Percentiles rank a stretch among this genome's conserved stretches.
Evolutionary conservation across 2,888 invertebrate genomes (phyloP).

Genomic region (Polylopha cassiicola): DNA sequence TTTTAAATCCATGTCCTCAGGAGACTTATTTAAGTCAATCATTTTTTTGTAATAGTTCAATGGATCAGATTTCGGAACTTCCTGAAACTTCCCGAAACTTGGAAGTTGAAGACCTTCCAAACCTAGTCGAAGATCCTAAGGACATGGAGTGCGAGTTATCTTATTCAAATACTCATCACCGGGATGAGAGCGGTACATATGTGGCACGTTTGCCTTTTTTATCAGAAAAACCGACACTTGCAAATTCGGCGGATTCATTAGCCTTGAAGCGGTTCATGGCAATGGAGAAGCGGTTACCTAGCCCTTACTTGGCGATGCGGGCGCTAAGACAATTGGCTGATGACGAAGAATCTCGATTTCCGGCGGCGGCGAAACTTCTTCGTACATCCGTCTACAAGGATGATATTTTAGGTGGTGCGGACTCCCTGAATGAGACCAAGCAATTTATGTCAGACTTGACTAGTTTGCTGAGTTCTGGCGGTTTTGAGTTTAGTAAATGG

Average conservation of each 20-base stretch:
- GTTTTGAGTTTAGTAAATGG: slow-evolving; percentile 6
- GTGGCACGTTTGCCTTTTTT: not conserved
- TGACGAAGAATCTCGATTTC: slow-evolving; percentile 1
- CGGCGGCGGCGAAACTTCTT: not conserved
- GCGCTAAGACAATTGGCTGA: not conserved
- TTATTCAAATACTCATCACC: not conserved
- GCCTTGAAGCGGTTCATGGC: slow-evolving; percentile 1
- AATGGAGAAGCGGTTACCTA: slow-evolving; percentile 3
- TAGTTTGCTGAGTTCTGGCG: slow-evolving; percentile 1
- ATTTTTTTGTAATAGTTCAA: not conserved
- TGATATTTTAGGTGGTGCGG: not conserved
- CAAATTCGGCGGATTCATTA: not conserved
- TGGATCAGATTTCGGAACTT: not conserved
- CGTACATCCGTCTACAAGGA: not conserved
- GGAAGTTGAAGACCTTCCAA: slow-evolving; percentile 1
- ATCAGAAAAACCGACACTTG: not conserved
- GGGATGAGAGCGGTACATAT: not conserved
- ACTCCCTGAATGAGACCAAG: not conserved
- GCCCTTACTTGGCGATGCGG: slow-evolving; percentile 1
- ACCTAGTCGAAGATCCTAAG: not conserved
- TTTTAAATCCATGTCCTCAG: not conserved
- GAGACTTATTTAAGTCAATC: not conserved
- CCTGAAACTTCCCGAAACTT: no score
- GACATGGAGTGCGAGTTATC: not conserved
- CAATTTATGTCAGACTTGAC: not conserved